Base-by-base conservation (phyloP, 2,888 invertebrate species). In the Poecilobothrus nobilitatus region DNA sequence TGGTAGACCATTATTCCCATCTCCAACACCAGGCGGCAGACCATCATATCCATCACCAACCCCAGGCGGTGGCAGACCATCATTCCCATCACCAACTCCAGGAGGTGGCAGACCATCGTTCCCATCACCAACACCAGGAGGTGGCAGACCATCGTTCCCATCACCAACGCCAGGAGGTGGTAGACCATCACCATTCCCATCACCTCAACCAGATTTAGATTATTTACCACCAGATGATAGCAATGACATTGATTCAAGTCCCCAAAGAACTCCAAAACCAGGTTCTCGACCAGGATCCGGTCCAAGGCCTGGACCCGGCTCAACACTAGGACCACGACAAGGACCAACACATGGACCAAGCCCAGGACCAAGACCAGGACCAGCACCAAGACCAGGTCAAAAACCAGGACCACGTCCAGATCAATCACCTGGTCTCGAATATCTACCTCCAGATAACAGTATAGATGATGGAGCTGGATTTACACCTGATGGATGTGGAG, bases 21-120 rank as follows among this genome's bases (percentile, higher is more conserved):
- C 41, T 2, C 41, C 9, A 41, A 41, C 12, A 6, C 41, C 41
- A 12, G 41, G 41, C 2, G 41, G 41, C 2, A 41, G 41, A 15
- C 41, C 9, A 8, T 41, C 41, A 41, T 41, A 5, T 8, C 41
- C 41, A 41, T 53, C 53, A 53, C 53, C 15, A 53, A n/a, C 53
- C 1, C 67, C 66, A 53, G 34, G 27, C 72, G 71, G 64, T 71
- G 72, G 33, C 66, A 72, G 72, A 18, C 71, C 75, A 27, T 70
- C 69, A n/a, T 73, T 53, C n/a, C 44, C 34, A 66, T 37, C 69
- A 12, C 68, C 73, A 74, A 6, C 76, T 27, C 73, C 74, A 6
- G 75, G 70, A 63, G 67, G 63, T 21, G 72, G 73, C 0, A 37
- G 37, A 37, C 37, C 37, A 2, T 44, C 20, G 9, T 22, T 53